Conservation (phyloP, 1,140 invertebrate species). For the Plectus sambesii region DNA sequence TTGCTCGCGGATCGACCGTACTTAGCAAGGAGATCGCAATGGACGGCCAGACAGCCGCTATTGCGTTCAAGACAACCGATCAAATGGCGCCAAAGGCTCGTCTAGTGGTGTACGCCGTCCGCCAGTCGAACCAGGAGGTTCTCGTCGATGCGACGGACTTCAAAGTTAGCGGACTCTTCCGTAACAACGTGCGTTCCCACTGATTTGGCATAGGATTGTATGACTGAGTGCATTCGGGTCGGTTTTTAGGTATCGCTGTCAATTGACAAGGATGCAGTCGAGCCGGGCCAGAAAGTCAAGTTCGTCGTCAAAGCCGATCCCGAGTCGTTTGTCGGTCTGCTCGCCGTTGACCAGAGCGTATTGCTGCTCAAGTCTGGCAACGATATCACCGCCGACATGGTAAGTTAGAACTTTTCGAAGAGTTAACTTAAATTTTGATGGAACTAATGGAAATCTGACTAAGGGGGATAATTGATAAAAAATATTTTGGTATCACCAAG, state of each 20-base stretch:
- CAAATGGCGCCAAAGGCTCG: slow-evolving; percentile 72
- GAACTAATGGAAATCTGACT: background rate
- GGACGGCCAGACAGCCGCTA: slow-evolving; percentile 42
- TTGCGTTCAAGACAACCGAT: slow-evolving; percentile 58
- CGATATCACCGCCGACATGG: slow-evolving; percentile 53
- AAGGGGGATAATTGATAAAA: slow-evolving; percentile 3
- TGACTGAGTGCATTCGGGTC: slow-evolving; percentile 2
- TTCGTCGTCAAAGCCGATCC: slow-evolving; percentile 60
- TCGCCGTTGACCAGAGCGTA: slow-evolving; percentile 76
- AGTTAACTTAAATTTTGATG: background rate
- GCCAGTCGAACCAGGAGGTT: slow-evolving; percentile 60
- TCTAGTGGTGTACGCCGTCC: slow-evolving; percentile 60
- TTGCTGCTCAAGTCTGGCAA: slow-evolving; percentile 58
- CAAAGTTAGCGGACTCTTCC: slow-evolving; percentile 61
- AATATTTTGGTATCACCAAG: background rate
- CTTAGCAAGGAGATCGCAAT: slow-evolving; percentile 57
- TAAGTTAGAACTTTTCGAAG: too few species aligned
- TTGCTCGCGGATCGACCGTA: slow-evolving; percentile 74
- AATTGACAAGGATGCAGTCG: slow-evolving; percentile 34
- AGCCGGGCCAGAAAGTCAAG: slow-evolving; percentile 41
- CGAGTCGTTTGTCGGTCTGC: slow-evolving; percentile 69
- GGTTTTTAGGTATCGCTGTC: slow-evolving; percentile 33
- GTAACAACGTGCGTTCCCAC: slow-evolving; percentile 58
- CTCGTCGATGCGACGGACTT: slow-evolving; percentile 70
- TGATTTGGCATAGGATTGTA: slow-evolving; percentile 2